phyloP scores from a whole-genome alignment of 2,888 invertebrate species.

The Pyralis farinalis region DNA sequence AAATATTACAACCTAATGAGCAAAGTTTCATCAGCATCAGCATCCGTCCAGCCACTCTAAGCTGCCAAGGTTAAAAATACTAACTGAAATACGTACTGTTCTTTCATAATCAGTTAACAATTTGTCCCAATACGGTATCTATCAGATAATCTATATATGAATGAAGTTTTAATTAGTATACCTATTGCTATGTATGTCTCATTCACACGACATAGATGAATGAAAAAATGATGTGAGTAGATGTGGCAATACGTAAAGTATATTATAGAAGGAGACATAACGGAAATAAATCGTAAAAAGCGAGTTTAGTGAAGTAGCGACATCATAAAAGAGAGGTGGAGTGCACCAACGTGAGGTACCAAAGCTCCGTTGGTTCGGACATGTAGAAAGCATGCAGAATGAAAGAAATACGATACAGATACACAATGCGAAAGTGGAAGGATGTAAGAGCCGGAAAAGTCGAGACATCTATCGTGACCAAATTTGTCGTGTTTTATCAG shows the following conservation, averaged over 20 bases:
- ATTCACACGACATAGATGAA: constrained; percentile 22
- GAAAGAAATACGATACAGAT: too few species aligned
- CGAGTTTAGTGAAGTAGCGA: too few species aligned
- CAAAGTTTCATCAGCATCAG: constrained; percentile 8
- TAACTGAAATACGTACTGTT: constrained; percentile 7
- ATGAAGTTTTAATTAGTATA: constrained; percentile 40
- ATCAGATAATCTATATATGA: constrained; percentile 37
- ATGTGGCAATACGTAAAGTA: constrained; percentile 14
- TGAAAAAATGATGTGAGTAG: constrained; percentile 13
- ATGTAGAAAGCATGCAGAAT: too few species aligned
- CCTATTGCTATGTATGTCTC: constrained; percentile 36
- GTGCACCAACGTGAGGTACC: too few species aligned
- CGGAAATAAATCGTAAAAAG: too few species aligned
- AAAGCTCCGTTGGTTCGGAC: too few species aligned
- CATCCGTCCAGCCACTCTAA: not conserved
- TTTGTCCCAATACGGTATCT: constrained; percentile 22
- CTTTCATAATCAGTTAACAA: constrained; percentile 6
- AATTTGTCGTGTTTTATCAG: too few species aligned
- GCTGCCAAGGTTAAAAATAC: constrained; percentile 3
- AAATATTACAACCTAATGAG: not conserved
- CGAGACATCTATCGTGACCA: too few species aligned
- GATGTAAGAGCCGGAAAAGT: too few species aligned
- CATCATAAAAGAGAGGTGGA: not conserved
- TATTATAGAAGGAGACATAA: too few species aligned
- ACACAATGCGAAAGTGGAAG: too few species aligned